Base-by-base conservation (phyloP, 2,113 vertebrate genomes). In the Tupaia chinensis region DNA sequence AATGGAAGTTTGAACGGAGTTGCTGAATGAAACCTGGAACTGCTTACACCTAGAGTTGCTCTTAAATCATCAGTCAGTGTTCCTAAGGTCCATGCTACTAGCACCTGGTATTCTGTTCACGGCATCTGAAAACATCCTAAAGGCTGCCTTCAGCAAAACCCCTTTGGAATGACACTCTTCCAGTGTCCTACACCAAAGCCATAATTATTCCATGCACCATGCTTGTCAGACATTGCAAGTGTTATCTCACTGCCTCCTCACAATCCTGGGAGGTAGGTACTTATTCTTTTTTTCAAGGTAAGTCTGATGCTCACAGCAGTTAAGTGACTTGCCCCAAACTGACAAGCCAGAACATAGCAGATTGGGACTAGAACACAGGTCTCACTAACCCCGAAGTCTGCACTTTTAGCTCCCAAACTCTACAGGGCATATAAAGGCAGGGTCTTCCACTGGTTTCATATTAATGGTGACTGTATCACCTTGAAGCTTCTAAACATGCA, bases 171-270 rank as follows among this genome's bases (percentile, higher is more conserved):
- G 17, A n/a, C 44, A 69, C 82, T 66, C 60, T 12, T 76, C 25
- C 25, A 9, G 19, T 11, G 13, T 29, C 73, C 74, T 61, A n/a
- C 3, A 22, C 56, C 20, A 53, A 61, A 70, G 61, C 61, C 72
- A 60, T 73, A 66, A n/a, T 76, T n/a, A 73, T 56, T 44, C 54
- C 89, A 63, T 20, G 1, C 65, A 8, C 25, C 25, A 19, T 53
- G 63, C 29, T 68, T 66, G 61, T n/a, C 68, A 76, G 11, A 32
- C 13, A 17, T 61, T 54, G 53, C 13, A 53, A n/a, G 3, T 6
- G 63, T 66, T n/a, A 72, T 68, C 76, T 97, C 77, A 80, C 27
- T 87, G 58, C 63, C 83, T 60, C 20, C 68, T 85, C 29, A 73
- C 5, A 54, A 81, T 2, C 20, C 12, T 53, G 7, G 83, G 63